Evolutionary conservation across 2,797 vertebrate genomes (phyloP).

Genomic region (Lithobates sylvaticus): DNA sequence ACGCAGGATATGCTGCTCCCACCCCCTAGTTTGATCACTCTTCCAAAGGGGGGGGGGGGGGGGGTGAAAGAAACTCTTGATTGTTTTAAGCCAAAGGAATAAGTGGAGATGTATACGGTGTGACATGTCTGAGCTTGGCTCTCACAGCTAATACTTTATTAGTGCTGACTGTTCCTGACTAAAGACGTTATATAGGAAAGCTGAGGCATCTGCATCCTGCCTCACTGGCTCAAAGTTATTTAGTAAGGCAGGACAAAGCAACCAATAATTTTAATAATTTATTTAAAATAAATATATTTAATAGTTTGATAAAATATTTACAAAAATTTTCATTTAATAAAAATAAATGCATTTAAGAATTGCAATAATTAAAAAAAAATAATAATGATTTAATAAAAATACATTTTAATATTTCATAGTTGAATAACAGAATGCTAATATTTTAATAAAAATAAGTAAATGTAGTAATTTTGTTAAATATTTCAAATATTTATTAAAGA

Average conservation of each 20-base stretch:
- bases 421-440: too few species aligned
- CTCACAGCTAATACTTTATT: constrained; percentile 65
- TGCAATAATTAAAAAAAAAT: too few species aligned
- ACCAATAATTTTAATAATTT: too few species aligned
- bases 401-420: too few species aligned
- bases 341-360: too few species aligned
- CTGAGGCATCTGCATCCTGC: background rate
- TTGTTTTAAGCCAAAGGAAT: constrained; percentile 72
- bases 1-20: constrained; percentile 93
- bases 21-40: constrained; percentile 86
- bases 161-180: constrained; percentile 73
- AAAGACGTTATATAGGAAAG: constrained; percentile 52
- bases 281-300: too few species aligned
- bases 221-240: background rate
- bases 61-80: constrained; percentile 70
- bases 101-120: constrained; percentile 75
- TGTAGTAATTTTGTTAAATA: too few species aligned
- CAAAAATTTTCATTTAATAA: too few species aligned
- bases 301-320: too few species aligned
- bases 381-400: too few species aligned
- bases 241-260: background rate
- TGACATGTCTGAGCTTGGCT: constrained; percentile 81
- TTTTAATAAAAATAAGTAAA: too few species aligned
- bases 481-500: too few species aligned
- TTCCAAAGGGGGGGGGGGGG: constrained; percentile 67